phyloP scores from a whole-genome alignment of 2,797 vertebrate species.

The Syncerus caffer region DNA sequence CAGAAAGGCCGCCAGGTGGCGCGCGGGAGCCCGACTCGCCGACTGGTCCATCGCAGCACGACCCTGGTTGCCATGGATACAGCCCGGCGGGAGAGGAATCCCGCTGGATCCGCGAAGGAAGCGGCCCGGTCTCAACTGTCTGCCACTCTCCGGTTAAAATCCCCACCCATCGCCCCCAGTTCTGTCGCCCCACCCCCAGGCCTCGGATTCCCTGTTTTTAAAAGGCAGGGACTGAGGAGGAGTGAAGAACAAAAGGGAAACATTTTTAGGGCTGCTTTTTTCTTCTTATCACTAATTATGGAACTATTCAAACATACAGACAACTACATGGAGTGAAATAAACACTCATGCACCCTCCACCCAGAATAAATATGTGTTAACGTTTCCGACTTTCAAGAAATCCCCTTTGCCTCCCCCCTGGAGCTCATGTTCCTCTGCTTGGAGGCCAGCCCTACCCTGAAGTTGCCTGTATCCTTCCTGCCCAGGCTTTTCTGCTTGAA shows the following conservation, averaged over 20 bases:
- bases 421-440: neutral
- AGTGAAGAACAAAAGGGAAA: neutral
- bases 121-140: too few relatives aligned
- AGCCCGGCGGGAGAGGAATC: neutral
- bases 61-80: neutral
- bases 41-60: fast-evolving
- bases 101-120: neutral
- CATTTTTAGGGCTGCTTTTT: neutral
- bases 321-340: neutral
- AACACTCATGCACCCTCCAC: neutral
- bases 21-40: neutral
- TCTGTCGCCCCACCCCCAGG: neutral
- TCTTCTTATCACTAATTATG: neutral
- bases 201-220: neutral
- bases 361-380: neutral
- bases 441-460: neutral
- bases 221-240: neutral
- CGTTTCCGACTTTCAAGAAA: neutral
- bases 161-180: neutral
- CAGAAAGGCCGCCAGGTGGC: constrained; percentile 65
- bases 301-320: neutral
- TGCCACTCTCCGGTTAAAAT: neutral
- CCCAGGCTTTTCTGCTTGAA: neutral
- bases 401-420: neutral
- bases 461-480: neutral